A percentile compares a stretch with the other conserved stretches of the same genome.
Conservation (phyloP, 1,140 invertebrate species). For the Acromyrmex heyeri region DNA sequence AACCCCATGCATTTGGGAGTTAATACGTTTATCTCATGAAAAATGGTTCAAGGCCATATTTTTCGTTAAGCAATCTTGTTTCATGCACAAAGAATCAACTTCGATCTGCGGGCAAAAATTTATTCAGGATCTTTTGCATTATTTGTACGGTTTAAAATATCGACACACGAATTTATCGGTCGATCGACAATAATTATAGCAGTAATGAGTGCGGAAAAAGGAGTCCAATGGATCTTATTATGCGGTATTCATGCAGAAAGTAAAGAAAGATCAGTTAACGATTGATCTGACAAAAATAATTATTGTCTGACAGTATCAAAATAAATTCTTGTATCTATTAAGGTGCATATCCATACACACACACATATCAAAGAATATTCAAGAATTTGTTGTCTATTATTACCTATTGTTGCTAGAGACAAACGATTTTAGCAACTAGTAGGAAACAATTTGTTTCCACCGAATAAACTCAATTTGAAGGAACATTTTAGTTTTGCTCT, state of each 20-base stretch:
- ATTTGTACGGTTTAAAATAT: background rate
- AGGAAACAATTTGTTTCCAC: too few species aligned
- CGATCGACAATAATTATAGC: background rate
- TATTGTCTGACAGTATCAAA: background rate
- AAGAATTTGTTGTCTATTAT: too few species aligned
- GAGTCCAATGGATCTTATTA: background rate
- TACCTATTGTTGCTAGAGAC: too few species aligned
- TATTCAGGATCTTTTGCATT: constrained; percentile 7
- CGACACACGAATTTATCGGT: background rate
- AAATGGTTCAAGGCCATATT: background rate
- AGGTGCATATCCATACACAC: too few species aligned
- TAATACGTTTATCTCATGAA: background rate
- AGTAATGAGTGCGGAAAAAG: background rate
- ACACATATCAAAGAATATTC: too few species aligned
- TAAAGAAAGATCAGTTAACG: background rate
- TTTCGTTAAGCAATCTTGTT: background rate
- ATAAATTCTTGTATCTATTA: background rate
- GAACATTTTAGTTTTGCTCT: too few species aligned
- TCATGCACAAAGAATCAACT: background rate
- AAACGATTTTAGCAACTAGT: too few species aligned
- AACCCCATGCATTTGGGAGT: background rate
- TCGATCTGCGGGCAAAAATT: background rate
- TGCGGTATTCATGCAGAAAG: background rate
- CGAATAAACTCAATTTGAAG: too few species aligned
- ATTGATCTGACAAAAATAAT: too few species aligned